Base-by-base conservation (phyloP, 2,888 invertebrate genomes). In the Uloborus plumipes region DNA sequence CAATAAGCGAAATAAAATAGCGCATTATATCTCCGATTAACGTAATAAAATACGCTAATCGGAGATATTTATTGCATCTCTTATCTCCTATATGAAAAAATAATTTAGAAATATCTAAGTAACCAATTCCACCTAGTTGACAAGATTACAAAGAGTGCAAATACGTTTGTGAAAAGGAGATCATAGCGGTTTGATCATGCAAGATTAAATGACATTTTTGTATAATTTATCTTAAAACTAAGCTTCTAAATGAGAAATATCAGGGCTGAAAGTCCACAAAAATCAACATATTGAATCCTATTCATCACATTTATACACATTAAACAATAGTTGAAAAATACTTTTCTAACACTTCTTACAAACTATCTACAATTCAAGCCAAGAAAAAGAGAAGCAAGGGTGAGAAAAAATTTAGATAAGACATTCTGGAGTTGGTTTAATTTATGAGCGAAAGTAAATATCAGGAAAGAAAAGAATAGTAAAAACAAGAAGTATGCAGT, bases 71-170 rank as follows among this genome's bases (percentile, higher is more conserved):
- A 39, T 39, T 39, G 39, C 39, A 39, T 39, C 39, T 39, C 39
- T 39, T 39, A 39, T 39, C 11, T 39, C 7, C 11, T 39, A 1
- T 1, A 39, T 6, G 7, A 39, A 39, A 39, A 39, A 39, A 39
- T 39, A 39, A 9, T 39, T 39, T 39, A 7, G 39, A 39, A 39
- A 7, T 39, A 7, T 39, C 39, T 11, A 39, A 39, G 7, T 39
- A 39, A 39, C 39, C 39, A 39, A 82, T 82, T 82, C 81, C 81
- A 82, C 81, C 81, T 76, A 53, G 75, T 82, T 82, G 81, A 82
- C 81, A 79, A 39, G 49, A 72, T 49, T 59, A 72, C 67, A 65
- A 15, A 62, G 65, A 78, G 71, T 78, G 77, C 71, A 71, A 66
- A 78, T 51, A 61, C 61, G 69, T 69, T 71, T 39, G 22, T 76